phyloP scores from a whole-genome alignment of 1,140 invertebrate genomes.

The Orchestia grillus region DNA sequence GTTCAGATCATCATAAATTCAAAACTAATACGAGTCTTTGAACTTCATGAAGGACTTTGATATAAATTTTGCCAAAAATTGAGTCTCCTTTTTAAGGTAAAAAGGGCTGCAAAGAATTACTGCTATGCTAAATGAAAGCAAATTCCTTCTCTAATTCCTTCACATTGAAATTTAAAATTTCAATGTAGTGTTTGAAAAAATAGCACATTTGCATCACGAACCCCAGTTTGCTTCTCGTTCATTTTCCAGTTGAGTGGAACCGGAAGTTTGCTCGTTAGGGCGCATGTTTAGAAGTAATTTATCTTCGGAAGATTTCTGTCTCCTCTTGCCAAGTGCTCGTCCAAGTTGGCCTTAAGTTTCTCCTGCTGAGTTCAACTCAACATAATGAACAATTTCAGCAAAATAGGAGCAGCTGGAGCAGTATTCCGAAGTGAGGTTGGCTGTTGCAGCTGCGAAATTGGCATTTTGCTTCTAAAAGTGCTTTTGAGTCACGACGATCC shows the following conservation, averaged over 20 bases:
- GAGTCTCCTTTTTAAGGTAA: not conserved
- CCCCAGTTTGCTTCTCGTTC: not conserved
- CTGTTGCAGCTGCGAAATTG: not conserved
- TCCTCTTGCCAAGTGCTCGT: conserved; percentile 28
- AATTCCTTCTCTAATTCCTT: not conserved
- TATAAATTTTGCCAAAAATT: not conserved
- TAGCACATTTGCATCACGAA: not conserved
- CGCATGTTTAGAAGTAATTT: conserved; percentile 47
- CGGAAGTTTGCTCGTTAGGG: conserved; percentile 52
- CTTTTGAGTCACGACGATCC: not conserved
- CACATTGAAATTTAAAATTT: not conserved
- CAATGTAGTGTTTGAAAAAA: not conserved
- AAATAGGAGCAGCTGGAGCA: not conserved
- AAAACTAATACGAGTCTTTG: not conserved
- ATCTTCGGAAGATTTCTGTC: conserved; percentile 50
- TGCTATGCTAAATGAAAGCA: not conserved
- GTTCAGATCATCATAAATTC: not conserved
- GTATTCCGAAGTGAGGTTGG: not conserved
- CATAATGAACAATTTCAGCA: conserved; percentile 34
- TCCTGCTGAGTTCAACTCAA: not conserved
- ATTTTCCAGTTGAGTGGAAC: not conserved
- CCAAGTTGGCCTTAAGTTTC: conserved; percentile 48
- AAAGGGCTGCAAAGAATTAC: not conserved
- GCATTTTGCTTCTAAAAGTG: not conserved
- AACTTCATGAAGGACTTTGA: not conserved